These are phyloP conservation scores for Linepithema humile DNA, from an alignment of 1,140 invertebrate genomes.

Conservation along the genomic window DNA sequence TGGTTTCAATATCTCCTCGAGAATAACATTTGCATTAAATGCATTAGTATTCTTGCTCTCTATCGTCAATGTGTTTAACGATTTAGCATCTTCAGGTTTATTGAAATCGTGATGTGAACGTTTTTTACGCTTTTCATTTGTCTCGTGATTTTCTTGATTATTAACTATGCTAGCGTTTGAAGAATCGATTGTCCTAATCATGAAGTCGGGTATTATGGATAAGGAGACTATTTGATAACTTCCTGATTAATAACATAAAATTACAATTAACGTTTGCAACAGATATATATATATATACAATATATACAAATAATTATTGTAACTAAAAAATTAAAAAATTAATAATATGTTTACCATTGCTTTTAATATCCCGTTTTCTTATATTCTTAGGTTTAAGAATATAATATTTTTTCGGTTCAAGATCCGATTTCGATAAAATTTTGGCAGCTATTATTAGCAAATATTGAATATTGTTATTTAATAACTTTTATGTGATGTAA, in stretches of 20 bases:
- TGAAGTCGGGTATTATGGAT: not conserved
- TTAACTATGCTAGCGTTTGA: not conserved
- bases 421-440: not conserved
- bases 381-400: conserved; percentile 50
- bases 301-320: no score
- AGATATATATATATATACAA: no score
- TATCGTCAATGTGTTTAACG: conserved; percentile 1
- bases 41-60: not conserved
- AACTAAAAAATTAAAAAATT: no score
- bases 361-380: not conserved
- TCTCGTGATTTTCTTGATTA: not conserved
- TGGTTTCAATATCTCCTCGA: conserved; percentile 66
- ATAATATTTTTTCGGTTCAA: conserved; percentile 57
- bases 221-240: conserved; percentile 51
- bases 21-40: not conserved
- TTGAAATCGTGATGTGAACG: not conserved
- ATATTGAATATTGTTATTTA: not conserved
- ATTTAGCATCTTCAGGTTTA: conserved; percentile 14
- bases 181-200: not conserved
- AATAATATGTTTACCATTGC: not conserved
- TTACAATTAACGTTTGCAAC: not conserved
- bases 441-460: conserved; percentile 34
- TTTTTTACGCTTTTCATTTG: not conserved
- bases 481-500: not conserved
- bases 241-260: conserved; percentile 22